These are phyloP conservation scores for Oopsacas minuta DNA, from an alignment of 37 sponge, comb jelly and placozoan genomes.

Conservation along the genomic window DNA sequence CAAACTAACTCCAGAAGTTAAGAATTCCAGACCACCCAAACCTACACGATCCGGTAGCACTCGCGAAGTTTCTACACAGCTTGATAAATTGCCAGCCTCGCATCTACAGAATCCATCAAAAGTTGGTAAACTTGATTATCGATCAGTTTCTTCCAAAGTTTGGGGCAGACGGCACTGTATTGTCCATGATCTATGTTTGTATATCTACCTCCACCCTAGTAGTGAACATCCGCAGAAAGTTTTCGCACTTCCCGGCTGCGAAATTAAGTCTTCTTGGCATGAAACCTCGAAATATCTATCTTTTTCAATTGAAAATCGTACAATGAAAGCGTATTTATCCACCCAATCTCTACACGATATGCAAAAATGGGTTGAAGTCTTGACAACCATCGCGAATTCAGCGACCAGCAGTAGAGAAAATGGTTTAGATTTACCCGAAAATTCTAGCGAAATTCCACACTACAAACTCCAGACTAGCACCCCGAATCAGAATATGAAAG, in stretches of 20 bases:
- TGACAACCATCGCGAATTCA: neutral
- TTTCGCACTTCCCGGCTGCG: slow-evolving; percentile 17
- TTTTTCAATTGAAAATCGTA: neutral
- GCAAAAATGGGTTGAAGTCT: neutral
- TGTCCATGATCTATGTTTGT: slow-evolving; percentile 6
- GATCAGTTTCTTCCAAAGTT: neutral
- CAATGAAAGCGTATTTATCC: neutral
- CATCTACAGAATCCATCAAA: neutral
- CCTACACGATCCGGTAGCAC: neutral
- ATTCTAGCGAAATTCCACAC: neutral
- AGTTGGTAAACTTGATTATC: neutral
- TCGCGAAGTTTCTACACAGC: neutral
- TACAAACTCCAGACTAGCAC: neutral
- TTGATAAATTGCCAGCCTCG: neutral
- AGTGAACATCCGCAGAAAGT: slow-evolving; percentile 20
- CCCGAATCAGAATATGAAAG: neutral
- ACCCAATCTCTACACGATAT: neutral
- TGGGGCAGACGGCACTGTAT: neutral
- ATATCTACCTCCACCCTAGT: neutral
- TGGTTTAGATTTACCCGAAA: neutral
- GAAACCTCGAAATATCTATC: slow-evolving; percentile 8
- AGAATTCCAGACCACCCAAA: neutral
- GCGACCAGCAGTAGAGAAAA: neutral
- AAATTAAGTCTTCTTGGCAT: neutral
- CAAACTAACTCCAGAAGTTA: neutral